A percentile compares a stretch with the other conserved stretches of the same genome.
phyloP scores from a whole-genome alignment of 2,888 invertebrate species.

The Dynastes hyllus region DNA sequence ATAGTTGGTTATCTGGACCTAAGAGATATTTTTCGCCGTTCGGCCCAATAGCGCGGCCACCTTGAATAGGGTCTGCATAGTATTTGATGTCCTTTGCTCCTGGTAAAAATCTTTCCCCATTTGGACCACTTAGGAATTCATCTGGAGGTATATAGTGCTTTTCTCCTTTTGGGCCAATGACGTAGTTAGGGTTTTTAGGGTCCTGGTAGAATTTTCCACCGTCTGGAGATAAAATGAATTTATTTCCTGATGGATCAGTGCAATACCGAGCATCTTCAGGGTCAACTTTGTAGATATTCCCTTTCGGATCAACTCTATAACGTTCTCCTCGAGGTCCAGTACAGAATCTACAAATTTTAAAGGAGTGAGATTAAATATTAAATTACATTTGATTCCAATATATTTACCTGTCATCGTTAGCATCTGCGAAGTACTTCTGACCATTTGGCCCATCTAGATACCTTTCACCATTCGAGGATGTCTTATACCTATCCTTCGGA shows the following conservation, averaged over 20 bases:
- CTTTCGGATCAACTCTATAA: conserved; percentile 43
- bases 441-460: conserved; percentile 44
- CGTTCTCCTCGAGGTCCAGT: conserved; percentile 43
- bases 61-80: conserved; percentile 48
- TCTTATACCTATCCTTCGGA: conserved; percentile 46
- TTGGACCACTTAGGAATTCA: conserved; percentile 36
- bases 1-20: conserved; percentile 46
- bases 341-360: conserved; percentile 1
- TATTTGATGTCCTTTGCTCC: conserved; percentile 50
- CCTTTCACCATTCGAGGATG: conserved; percentile 41
- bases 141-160: conserved; percentile 40
- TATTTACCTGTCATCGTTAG: conserved; percentile 48
- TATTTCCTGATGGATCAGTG: conserved; percentile 29
- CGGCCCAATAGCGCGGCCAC: conserved; percentile 42
- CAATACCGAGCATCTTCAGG: conserved; percentile 43
- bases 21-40: conserved; percentile 51
- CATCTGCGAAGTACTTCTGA: conserved; percentile 48
- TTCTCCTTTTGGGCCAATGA: conserved; percentile 43
- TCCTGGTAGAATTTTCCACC: conserved; percentile 43
- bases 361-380: too few relatives aligned
- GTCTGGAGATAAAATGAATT: conserved; percentile 48
- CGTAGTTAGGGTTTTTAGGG: conserved; percentile 41
- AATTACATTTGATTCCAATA: neutral
- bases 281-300: conserved; percentile 42
- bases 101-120: conserved; percentile 43